phyloP scores from a whole-genome alignment of 2,113 vertebrate species.

The Platycercus adscitus region DNA sequence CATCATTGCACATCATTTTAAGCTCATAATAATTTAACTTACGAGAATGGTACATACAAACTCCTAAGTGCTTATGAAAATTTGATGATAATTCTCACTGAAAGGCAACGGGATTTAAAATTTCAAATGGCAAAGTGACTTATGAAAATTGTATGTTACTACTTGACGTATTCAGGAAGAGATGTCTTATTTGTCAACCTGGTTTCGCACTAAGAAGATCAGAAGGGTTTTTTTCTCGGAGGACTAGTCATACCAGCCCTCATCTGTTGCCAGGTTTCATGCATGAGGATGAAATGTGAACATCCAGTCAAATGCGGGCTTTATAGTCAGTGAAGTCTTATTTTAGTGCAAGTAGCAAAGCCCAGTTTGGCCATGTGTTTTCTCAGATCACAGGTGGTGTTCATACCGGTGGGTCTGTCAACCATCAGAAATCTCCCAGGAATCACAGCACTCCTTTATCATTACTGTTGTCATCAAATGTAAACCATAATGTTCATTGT shows the following conservation, averaged over 20 bases:
- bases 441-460: neutral
- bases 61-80: neutral
- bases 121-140: neutral
- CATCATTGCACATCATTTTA: neutral
- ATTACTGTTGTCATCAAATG: neutral
- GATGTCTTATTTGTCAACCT: neutral
- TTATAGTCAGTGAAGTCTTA: neutral
- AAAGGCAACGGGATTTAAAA: constrained; percentile 28
- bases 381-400: neutral
- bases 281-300: neutral
- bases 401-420: neutral
- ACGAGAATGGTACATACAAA: neutral
- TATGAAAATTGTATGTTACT: neutral
- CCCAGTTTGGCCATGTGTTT: neutral
- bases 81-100: neutral
- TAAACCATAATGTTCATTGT: neutral
- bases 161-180: neutral
- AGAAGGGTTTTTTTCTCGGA: neutral
- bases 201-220: neutral
- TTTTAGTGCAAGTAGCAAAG: neutral
- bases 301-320: neutral
- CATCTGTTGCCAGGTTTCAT: neutral
- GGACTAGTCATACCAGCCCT: neutral
- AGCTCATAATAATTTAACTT: neutral
- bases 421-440: neutral